Evolutionary conservation across 2,888 invertebrate species (phyloP).

Genomic region (Galeruca laticollis): DNA sequence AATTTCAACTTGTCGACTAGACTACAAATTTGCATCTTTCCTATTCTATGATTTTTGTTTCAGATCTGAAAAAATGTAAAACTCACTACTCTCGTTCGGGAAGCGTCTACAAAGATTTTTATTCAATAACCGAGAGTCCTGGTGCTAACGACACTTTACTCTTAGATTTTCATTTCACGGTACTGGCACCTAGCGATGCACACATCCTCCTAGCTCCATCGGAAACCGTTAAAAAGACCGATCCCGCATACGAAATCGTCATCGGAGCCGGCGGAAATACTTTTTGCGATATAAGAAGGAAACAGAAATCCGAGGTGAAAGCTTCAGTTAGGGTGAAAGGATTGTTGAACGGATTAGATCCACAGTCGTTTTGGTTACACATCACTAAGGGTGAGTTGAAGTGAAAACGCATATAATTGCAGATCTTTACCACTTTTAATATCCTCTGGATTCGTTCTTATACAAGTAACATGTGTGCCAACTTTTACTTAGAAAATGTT

Average conservation of each 20-base stretch:
- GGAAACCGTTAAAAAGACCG: conserved; percentile 64
- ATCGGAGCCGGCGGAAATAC: conserved; percentile 80
- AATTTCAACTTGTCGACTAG: too few relatives aligned
- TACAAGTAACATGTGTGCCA: too few relatives aligned
- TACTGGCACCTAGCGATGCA: conserved; percentile 76
- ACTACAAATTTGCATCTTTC: too few relatives aligned
- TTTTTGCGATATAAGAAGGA: conserved; percentile 76
- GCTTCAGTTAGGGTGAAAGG: conserved; percentile 70
- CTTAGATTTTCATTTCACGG: conserved; percentile 75
- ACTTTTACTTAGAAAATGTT: too few relatives aligned
- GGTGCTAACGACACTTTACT: conserved; percentile 53
- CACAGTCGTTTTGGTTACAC: conserved; percentile 76
- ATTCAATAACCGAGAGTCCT: conserved; percentile 63
- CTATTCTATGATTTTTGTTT: conserved; percentile 18
- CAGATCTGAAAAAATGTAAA: conserved; percentile 68
- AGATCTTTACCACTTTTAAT: too few relatives aligned
- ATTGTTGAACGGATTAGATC: conserved; percentile 73
- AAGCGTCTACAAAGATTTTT: conserved; percentile 73
- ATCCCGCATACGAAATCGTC: conserved; percentile 78
- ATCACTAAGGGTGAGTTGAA: conserved; percentile 71
- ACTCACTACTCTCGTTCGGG: conserved; percentile 71
- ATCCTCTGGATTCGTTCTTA: too few relatives aligned
- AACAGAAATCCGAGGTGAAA: conserved; percentile 71
- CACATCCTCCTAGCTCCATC: conserved; percentile 76
- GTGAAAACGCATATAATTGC: too few relatives aligned